Percentiles rank a stretch among this genome's conserved stretches.
Evolutionary conservation across 1,140 invertebrate species (phyloP).

Genomic region (Eubasilissa regina): DNA sequence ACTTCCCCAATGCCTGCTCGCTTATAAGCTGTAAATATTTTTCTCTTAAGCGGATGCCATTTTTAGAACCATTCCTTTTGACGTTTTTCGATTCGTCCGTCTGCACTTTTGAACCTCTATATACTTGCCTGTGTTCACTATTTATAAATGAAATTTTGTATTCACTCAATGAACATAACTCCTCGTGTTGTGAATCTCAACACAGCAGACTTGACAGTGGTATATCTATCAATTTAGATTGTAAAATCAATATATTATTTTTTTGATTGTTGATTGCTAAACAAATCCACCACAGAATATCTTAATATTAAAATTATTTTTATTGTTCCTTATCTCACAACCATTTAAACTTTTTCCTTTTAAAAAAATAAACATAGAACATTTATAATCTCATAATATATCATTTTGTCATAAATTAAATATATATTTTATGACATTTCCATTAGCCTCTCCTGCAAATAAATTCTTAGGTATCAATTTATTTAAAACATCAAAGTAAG

Average conservation of each 20-base stretch:
- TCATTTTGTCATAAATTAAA: too few species aligned
- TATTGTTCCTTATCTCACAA: too few species aligned
- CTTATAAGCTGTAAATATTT: slow-evolving; percentile 51
- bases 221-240: slow-evolving; percentile 27
- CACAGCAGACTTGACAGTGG: background rate
- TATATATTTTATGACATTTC: too few species aligned
- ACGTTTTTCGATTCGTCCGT: slow-evolving; percentile 46
- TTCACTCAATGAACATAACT: slow-evolving; percentile 8
- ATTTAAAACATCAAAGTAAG: too few species aligned
- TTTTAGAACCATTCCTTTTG: slow-evolving; percentile 62
- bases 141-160: slow-evolving; percentile 28
- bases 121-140: slow-evolving; percentile 22
- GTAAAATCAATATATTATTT: slow-evolving; percentile 36
- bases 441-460: too few species aligned
- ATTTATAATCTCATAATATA: too few species aligned
- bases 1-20: slow-evolving; percentile 65
- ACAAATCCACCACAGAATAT: background rate
- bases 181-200: background rate
- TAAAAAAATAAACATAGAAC: too few species aligned
- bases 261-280: slow-evolving; percentile 16
- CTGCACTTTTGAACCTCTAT: slow-evolving; percentile 34
- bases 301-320: background rate
- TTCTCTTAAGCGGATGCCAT: slow-evolving; percentile 66
- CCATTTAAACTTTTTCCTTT: too few species aligned
- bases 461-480: too few species aligned